A percentile compares a stretch with the other conserved stretches of the same genome.
phyloP scores from a whole-genome alignment of 2,113 vertebrate genomes.

The Caretta caretta region DNA sequence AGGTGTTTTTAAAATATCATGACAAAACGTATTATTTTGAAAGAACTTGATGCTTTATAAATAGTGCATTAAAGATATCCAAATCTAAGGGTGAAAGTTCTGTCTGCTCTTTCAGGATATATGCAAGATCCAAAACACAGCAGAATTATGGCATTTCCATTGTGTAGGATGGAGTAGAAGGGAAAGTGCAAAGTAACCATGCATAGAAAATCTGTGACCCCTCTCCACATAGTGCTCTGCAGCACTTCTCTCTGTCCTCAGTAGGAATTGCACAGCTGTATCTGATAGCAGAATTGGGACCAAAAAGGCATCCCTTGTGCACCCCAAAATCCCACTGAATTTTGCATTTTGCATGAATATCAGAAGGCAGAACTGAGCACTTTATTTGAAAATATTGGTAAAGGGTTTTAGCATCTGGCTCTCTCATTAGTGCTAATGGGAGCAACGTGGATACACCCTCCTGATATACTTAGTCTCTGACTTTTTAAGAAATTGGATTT shows the following conservation, averaged over 20 bases:
- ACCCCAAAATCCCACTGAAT: not conserved
- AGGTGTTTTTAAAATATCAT: not conserved
- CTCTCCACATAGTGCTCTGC: accelerated
- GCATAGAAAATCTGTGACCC: not conserved
- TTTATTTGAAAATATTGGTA: constrained; percentile 32
- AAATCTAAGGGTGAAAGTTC: not conserved
- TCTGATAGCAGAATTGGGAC: not conserved
- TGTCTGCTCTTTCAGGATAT: not conserved
- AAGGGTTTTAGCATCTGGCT: not conserved
- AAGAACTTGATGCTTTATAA: not conserved
- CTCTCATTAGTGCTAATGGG: not conserved
- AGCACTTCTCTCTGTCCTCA: not conserved
- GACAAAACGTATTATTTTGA: not conserved
- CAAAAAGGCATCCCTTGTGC: accelerated
- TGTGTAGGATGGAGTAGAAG: not conserved
- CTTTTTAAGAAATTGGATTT: not conserved
- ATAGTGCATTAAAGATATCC: not conserved
- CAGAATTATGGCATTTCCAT: not conserved
- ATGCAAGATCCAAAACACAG: not conserved
- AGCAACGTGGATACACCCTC: not conserved
- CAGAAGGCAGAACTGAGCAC: constrained; percentile 39
- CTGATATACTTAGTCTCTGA: constrained; percentile 13
- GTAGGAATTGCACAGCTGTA: not conserved
- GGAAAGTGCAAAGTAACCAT: not conserved
- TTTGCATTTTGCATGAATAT: not conserved